Percentiles rank a stretch among this genome's conserved stretches.
Evolutionary conservation across 2,797 vertebrate genomes (phyloP).

Genomic region (Typhlichthys eigenmanni): DNA sequence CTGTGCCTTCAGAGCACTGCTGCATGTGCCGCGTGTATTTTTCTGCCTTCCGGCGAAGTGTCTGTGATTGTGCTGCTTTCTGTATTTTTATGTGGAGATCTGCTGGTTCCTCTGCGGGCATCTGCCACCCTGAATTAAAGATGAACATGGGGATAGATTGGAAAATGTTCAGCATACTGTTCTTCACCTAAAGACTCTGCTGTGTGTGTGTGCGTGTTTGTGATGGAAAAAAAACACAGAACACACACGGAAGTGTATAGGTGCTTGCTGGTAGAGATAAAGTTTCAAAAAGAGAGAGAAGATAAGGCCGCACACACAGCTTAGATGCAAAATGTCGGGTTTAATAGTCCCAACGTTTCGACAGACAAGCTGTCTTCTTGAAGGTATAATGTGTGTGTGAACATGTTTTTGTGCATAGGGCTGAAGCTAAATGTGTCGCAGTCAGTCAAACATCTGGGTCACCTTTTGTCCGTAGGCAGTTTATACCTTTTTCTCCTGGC

Average conservation of each 20-base stretch:
- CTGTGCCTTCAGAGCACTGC: not conserved
- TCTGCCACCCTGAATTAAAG: constrained; percentile 29
- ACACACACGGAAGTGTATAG: no score
- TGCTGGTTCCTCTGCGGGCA: constrained; percentile 13
- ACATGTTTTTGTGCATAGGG: not conserved
- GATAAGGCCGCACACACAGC: no score
- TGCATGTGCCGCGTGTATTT: not conserved
- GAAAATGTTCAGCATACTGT: constrained; percentile 7
- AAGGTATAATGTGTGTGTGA: not conserved
- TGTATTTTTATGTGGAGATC: constrained; percentile 28
- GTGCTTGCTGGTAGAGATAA: no score
- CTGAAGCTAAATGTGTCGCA: not conserved
- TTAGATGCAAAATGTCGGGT: no score
- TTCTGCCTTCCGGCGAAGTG: constrained; percentile 30
- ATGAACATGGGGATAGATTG: constrained; percentile 14
- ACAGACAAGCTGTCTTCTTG: no score
- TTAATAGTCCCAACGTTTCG: no score
- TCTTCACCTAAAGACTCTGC: not conserved
- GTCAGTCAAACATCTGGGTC: not conserved
- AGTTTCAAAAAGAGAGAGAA: no score
- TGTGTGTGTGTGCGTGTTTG: not conserved
- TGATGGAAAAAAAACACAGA: not conserved
- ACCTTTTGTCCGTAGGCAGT: not conserved
- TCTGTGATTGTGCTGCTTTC: constrained; percentile 40
- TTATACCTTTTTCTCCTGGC: not conserved